Evolutionary conservation across 1,140 invertebrate species (phyloP), one percentile per base, ranked within the genome.

Genomic region (Drosophila ohnishii): DNA sequence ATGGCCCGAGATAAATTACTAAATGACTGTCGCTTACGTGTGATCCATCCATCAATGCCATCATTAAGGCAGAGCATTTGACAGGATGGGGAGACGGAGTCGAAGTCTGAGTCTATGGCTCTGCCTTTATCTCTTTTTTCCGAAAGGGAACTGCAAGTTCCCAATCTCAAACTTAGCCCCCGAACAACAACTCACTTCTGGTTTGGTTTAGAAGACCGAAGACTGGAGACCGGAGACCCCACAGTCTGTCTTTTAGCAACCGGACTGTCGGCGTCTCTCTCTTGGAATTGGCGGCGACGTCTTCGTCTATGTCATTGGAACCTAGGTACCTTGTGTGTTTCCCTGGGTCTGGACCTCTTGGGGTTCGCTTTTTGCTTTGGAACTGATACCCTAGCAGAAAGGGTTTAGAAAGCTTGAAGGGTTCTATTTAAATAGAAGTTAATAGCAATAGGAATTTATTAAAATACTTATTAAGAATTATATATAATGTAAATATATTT

Each of bases 41-140:
- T 88, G 84, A 88, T 88, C 84, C 84, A 88, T 88, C 84, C 84
- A 88, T 88, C 84, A 88, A 84, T 88, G 84, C 84, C 84, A 88
- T 88, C 84, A 88, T 88, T 88, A 88, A 88, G 84, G 80, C 67
- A 73, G 76, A 84, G 80, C 84, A 84, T 88, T 88, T 88, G 84
- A 88, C 84, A 88, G 84, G 73, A 71, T 42, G 47, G 44, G 59
- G 57, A 58, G 61, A 22, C 58, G 53, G 34, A 32, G 64, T 37
- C 22, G 1, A 13, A 47, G 44, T 25, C 7, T 19, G 45, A 25
- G 42, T 34, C 47, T n/a, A 37, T 62, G 30, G 35, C 60, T 30
- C 60, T 39, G n/a, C 50, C 60, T n/a, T 22, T 40, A 59, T 40
- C 35, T 59, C 35, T 40, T 13, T 28, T 55, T 16, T 70, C 51